phyloP scores from a whole-genome alignment of 1,140 invertebrate genomes.

The Myzus persicae region DNA sequence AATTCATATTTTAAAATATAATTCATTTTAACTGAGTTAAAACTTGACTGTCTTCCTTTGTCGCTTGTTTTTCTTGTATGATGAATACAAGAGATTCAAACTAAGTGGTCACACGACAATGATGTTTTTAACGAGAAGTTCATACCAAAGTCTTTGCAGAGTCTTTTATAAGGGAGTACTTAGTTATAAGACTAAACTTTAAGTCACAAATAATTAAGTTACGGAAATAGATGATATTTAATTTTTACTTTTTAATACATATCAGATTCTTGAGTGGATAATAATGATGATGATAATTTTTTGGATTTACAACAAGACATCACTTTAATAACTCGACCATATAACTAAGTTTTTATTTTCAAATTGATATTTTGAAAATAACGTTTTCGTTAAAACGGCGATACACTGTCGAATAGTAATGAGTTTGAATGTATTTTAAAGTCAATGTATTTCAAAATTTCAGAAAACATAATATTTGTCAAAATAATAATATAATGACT shows the following conservation, averaged over 20 bases:
- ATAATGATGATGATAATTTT: not conserved
- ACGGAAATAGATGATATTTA: not conserved
- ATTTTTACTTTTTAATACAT: not conserved
- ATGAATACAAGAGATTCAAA: not conserved
- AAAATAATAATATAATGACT: not conserved
- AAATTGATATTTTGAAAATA: not conserved
- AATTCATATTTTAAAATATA: slow-evolving; percentile 2
- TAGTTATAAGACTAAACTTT: not conserved
- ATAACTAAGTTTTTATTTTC: not conserved
- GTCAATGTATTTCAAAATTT: not conserved
- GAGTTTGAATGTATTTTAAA: not conserved
- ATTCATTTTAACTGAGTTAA: not conserved
- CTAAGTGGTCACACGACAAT: not conserved
- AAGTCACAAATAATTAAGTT: not conserved
- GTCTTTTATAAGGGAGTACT: not conserved
- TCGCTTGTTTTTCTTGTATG: slow-evolving; percentile 15
- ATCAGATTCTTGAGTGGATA: not conserved
- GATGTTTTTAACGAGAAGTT: not conserved
- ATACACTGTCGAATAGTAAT: not conserved
- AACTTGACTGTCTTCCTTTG: not conserved
- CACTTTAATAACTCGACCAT: not conserved
- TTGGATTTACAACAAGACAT: not conserved
- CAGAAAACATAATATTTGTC: not conserved
- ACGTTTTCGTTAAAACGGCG: not conserved
- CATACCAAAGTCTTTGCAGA: not conserved